Base-by-base conservation (phyloP, 1,140 invertebrate species). In the Heliothis subflexa region DNA sequence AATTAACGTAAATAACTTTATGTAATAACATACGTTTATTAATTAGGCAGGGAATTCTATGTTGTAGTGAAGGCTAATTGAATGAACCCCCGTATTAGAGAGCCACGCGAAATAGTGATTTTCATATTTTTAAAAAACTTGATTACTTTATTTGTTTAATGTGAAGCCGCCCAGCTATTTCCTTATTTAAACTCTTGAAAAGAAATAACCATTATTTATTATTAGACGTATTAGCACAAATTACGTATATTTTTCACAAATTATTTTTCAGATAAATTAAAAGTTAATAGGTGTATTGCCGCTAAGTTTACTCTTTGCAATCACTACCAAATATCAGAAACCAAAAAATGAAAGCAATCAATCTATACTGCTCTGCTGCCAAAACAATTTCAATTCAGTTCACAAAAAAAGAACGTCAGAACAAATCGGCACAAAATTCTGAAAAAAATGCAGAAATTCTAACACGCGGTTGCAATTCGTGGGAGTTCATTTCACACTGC, bases 31-130 rank as follows among this genome's bases (percentile, higher is more conserved):
- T 50, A 68, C 40, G 47, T 62, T 50, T 47, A 61, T 75, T 75
- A 75, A 75, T 75, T 62, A 75, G 13, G 70, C 70, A 52, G n/a
- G 54, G 50, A 66, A 50, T 57, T 68, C 61, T 21, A 68, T 40
- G 11, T 68, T 77, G 50, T 77, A 77, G 25, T 79, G 25, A 3
- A 52, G 16, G 40, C 21, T 57, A 81, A 81, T 79, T 79, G 78
- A 81, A 77, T 79, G 77, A 57, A 68, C 59, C 49, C n/a, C 18
- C 9, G 49, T 28, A 66, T 76, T 76, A 68, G 28, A 74, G 21
- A 74, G 68, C 73, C 81, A 85, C 83, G 83, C 83, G 74, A 85
- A 80, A 54, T 59, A 47, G 76, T 74, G 74, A 85, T 85, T 82
- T 82, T 77, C 68, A 54, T 45, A 55, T 14, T 70, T 77, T 61